Evolutionary conservation across 2,888 invertebrate genomes (phyloP).

Genomic region (Anodontia alba): DNA sequence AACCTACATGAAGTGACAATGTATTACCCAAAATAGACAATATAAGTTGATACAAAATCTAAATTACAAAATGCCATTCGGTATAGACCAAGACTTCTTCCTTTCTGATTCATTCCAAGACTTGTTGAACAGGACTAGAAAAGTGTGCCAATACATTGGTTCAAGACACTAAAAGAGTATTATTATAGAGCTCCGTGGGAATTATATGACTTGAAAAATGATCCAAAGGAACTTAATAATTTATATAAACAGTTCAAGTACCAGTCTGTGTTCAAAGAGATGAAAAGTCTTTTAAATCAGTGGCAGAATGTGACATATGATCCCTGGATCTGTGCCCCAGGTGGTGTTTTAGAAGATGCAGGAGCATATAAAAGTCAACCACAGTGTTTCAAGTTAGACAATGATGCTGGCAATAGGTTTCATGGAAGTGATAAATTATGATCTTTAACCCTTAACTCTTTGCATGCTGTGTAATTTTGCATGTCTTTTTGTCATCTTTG

Average conservation of each 20-base stretch:
- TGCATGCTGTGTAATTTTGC: no score
- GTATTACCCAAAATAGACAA: conserved; percentile 95
- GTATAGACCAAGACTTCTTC: conserved; percentile 97
- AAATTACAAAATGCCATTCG: conserved; percentile 94
- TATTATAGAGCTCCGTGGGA: conserved; percentile 96
- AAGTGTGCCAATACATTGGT: conserved; percentile 91
- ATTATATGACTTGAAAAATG: conserved; percentile 91
- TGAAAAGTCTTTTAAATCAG: conserved; percentile 87
- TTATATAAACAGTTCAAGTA: conserved; percentile 86
- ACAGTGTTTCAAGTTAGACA: conserved; percentile 88
- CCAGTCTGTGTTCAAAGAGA: conserved; percentile 85
- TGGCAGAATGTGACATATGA: conserved; percentile 93
- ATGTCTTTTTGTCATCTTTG: no score
- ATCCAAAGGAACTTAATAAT: conserved; percentile 92
- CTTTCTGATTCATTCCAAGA: conserved; percentile 96
- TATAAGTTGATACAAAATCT: conserved; percentile 96
- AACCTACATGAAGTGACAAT: conserved; percentile 96
- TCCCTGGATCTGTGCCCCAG: conserved; percentile 96
- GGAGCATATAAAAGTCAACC: conserved; percentile 88
- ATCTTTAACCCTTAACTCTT: no score
- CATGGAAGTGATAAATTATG: no score
- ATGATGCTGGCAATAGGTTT: conserved; percentile 56
- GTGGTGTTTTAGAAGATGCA: conserved; percentile 90
- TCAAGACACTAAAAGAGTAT: conserved; percentile 91
- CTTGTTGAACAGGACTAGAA: conserved; percentile 91